phyloP scores from a whole-genome alignment of 2,888 invertebrate species.

The Eretmocerus hayati region DNA sequence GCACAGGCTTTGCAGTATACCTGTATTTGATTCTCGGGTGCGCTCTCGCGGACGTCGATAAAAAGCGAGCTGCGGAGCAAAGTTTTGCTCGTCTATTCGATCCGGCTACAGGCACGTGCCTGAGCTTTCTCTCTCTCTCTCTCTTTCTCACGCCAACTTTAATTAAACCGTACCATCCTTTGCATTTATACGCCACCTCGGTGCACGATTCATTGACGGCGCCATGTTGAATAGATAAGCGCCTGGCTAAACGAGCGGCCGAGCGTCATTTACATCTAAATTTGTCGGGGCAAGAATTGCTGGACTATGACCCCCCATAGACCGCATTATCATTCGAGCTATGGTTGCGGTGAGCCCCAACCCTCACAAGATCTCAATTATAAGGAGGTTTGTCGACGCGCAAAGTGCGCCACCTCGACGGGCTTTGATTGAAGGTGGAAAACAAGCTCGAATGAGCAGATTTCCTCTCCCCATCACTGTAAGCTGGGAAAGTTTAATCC shows the following conservation, averaged over 20 bases:
- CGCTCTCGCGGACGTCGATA: conserved; percentile 13
- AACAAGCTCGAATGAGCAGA: neutral
- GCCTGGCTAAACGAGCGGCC: conserved; percentile 7
- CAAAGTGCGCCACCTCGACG: neutral
- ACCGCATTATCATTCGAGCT: no score
- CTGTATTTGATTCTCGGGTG: neutral
- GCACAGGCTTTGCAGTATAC: no score
- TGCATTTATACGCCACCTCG: conserved; percentile 29
- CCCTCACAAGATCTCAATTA: no score
- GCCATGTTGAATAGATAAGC: conserved; percentile 24
- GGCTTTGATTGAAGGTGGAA: neutral
- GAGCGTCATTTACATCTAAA: conserved; percentile 23
- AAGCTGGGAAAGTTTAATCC: no score
- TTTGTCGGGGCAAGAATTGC: conserved; percentile 9
- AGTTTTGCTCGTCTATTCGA: conserved; percentile 15
- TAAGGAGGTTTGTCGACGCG: no score
- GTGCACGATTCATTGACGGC: conserved; percentile 26
- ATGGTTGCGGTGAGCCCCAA: no score
- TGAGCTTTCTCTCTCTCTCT: conserved; percentile 8
- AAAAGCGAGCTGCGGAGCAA: conserved; percentile 20
- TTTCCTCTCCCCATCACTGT: neutral
- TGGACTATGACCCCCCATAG: neutral
- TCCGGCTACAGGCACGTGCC: neutral
- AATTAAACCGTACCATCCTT: conserved; percentile 28
- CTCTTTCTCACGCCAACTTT: conserved; percentile 19